These are phyloP conservation scores for Sylvilagus floridanus DNA, from an alignment of 2,797 vertebrate species.

Conservation along the genomic window DNA sequence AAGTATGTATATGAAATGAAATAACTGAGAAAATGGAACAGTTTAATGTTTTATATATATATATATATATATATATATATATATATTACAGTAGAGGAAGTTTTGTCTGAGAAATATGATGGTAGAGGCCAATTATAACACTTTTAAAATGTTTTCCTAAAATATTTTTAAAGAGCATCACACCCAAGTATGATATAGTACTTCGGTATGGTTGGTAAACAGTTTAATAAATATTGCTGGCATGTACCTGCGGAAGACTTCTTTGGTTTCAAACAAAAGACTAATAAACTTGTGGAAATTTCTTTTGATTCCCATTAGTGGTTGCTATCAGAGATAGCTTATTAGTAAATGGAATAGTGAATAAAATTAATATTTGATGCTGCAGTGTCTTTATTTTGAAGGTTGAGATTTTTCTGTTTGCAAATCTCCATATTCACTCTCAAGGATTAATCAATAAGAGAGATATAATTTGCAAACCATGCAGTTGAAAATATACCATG, in stretches of 20 bases:
- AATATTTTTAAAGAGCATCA: background rate
- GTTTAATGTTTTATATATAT: too few species aligned
- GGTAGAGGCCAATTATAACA: background rate
- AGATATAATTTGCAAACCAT: background rate
- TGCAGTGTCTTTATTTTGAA: background rate
- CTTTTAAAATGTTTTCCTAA: background rate
- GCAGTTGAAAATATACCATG: background rate
- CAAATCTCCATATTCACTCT: background rate
- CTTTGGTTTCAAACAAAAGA: slow-evolving; percentile 45
- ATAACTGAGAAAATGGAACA: background rate
- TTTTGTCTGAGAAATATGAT: background rate
- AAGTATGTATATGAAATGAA: background rate
- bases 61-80: background rate
- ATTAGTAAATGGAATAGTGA: background rate
- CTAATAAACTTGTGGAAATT: background rate
- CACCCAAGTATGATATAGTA: slow-evolving; percentile 14
- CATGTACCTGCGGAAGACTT: background rate
- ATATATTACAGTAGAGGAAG: background rate
- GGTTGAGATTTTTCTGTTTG: slow-evolving; percentile 9
- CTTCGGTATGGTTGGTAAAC: background rate
- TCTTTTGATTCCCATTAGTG: background rate
- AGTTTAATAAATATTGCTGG: background rate
- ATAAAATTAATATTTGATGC: background rate
- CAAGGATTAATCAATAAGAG: background rate
- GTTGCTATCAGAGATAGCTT: background rate